These are phyloP conservation scores for Tanaodytes sp. DNA, from an alignment of 2,888 invertebrate genomes.

Conservation along the genomic window DNA sequence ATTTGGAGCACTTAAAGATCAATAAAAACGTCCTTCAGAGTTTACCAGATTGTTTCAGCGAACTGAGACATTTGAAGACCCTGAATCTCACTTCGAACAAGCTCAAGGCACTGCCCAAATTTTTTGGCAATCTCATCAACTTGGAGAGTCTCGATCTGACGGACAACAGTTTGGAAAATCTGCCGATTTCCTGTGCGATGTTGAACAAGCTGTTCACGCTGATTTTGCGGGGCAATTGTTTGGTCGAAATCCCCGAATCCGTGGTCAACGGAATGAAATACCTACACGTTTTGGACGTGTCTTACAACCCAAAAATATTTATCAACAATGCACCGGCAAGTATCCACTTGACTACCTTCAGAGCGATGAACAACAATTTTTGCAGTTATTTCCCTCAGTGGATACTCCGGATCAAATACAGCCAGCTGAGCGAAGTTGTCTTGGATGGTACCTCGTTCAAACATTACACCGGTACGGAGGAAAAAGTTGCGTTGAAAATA, in stretches of 20 bases:
- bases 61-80: constrained; percentile 56
- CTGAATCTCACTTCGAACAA: constrained; percentile 75
- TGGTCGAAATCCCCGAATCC: constrained; percentile 60
- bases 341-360: constrained; percentile 58
- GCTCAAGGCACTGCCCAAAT: constrained; percentile 65
- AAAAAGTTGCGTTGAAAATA: constrained; percentile 44
- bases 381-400: constrained; percentile 61
- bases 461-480: constrained; percentile 34
- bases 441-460: constrained; percentile 60
- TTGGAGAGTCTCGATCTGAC: constrained; percentile 59
- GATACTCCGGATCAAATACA: constrained; percentile 59
- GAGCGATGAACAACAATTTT: constrained; percentile 51
- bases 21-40: constrained; percentile 56
- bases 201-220: constrained; percentile 56
- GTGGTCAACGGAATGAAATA: constrained; percentile 58
- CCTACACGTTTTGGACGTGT: constrained; percentile 59
- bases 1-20: constrained; percentile 37
- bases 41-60: constrained; percentile 59
- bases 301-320: constrained; percentile 55
- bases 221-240: constrained; percentile 56
- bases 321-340: constrained; percentile 57
- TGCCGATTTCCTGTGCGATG: constrained; percentile 29
- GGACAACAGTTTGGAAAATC: constrained; percentile 22
- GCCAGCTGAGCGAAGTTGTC: constrained; percentile 58
- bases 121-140: constrained; percentile 48